These are phyloP conservation scores for Lethrus apterus DNA, from an alignment of 1,140 invertebrate genomes.

Conservation along the genomic window DNA sequence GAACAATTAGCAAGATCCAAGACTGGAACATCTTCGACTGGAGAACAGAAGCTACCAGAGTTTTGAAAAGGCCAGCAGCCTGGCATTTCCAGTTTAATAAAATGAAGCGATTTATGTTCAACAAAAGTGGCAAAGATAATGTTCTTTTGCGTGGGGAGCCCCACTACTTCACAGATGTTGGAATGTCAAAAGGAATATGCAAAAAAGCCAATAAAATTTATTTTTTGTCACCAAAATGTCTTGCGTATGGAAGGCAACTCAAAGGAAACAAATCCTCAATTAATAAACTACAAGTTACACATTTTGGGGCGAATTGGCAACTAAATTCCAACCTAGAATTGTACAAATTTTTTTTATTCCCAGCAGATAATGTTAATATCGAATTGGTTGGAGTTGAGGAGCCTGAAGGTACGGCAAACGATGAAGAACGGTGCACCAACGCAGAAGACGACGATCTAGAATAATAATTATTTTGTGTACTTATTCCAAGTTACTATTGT, in stretches of 20 bases:
- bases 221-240: conserved; percentile 6
- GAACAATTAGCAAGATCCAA: conserved; percentile 16
- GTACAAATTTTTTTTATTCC: too few relatives aligned
- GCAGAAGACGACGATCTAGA: conserved; percentile 3
- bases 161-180: conserved; percentile 19
- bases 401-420: background rate
- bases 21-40: conserved; percentile 20
- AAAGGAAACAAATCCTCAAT: conserved; percentile 9
- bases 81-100: conserved; percentile 26
- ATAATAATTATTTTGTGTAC: background rate
- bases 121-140: conserved; percentile 18
- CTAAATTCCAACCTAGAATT: conserved; percentile 6
- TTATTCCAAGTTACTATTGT: conserved; percentile 5
- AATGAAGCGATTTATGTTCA: conserved; percentile 24
- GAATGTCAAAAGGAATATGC: too few relatives aligned
- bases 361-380: too few relatives aligned
- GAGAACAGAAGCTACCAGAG: conserved; percentile 18
- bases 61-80: conserved; percentile 17
- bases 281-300: conserved; percentile 10
- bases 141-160: conserved; percentile 23
- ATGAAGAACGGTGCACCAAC: conserved; percentile 2
- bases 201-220: conserved; percentile 2
- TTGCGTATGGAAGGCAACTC: conserved; percentile 7
- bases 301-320: conserved; percentile 8
- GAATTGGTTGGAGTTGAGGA: too few relatives aligned